phyloP scores from a whole-genome alignment of 1,140 invertebrate species.

The Aphis gossypii region DNA sequence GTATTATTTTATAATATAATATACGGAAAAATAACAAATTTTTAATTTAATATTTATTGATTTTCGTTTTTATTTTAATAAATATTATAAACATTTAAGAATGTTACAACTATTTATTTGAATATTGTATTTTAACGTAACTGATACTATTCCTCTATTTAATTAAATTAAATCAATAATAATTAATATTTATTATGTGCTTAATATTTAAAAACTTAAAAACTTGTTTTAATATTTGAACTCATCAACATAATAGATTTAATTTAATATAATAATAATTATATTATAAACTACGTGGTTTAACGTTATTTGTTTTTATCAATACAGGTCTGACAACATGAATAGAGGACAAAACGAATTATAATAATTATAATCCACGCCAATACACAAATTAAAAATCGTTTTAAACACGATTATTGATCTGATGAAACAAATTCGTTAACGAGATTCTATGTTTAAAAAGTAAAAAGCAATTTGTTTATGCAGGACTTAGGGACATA shows the following conservation, averaged over 20 bases:
- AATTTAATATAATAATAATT: not conserved
- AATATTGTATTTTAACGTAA: not conserved
- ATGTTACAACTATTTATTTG: not conserved
- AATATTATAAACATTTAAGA: not conserved
- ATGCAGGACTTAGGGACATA: not conserved
- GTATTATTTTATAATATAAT: not conserved
- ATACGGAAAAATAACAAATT: not conserved
- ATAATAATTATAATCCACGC: not conserved
- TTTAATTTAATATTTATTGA: not conserved
- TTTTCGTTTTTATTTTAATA: not conserved
- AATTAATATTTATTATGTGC: not conserved
- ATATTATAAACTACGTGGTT: not conserved
- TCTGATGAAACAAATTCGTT: not conserved
- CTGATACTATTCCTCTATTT: not conserved
- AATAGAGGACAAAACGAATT: not conserved
- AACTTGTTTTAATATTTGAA: not conserved
- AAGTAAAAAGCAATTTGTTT: not conserved
- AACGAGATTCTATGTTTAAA: not conserved
- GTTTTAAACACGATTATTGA: not conserved
- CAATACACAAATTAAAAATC: not conserved
- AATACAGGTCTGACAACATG: not conserved
- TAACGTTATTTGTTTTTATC: not conserved
- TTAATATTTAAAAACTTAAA: not conserved
- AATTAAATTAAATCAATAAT: not conserved
- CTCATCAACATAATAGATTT: constrained; percentile 7